Evolutionary conservation across 2,888 invertebrate genomes (phyloP).

Genomic region (Listrodromus nycthemerus): DNA sequence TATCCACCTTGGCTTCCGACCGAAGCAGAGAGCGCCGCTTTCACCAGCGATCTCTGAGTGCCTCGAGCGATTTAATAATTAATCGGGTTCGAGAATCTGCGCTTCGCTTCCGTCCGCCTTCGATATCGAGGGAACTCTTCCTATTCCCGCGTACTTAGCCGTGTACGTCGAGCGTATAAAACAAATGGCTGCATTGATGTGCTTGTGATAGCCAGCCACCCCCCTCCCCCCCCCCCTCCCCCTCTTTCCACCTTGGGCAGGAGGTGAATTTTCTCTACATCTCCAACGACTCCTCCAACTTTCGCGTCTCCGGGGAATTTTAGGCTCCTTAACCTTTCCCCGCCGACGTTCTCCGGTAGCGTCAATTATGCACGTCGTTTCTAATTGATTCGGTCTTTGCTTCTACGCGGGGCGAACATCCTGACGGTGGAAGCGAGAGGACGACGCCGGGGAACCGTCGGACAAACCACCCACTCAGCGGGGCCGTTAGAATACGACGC

Average conservation of each 20-base stretch:
- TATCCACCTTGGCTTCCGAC: background rate
- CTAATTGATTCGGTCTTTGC: slow-evolving; percentile 79
- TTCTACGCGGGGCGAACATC: background rate
- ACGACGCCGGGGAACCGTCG: background rate
- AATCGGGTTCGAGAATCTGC: slow-evolving; percentile 80
- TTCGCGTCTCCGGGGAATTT: slow-evolving; percentile 79
- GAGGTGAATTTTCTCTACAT: background rate
- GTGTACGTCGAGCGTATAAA: slow-evolving; percentile 3
- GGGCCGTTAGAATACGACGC: slow-evolving; percentile 49
- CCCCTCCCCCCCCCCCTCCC: background rate
- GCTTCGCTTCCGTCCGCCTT: slow-evolving; percentile 77
- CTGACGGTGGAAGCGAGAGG: background rate
- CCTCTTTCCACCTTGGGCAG: slow-evolving; percentile 34
- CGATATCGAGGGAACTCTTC: slow-evolving; percentile 72
- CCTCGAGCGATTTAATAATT: slow-evolving; percentile 80
- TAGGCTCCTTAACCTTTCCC: slow-evolving; percentile 78
- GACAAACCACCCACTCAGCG: slow-evolving; percentile 23
- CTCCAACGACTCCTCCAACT: too few species aligned
- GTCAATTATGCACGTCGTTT: slow-evolving; percentile 80
- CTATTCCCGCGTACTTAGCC: background rate
- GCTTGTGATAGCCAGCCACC: slow-evolving; percentile 15
- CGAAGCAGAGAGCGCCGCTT: slow-evolving; percentile 40
- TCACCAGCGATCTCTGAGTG: slow-evolving; percentile 60
- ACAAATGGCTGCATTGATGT: slow-evolving; percentile 75
- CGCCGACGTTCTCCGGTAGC: slow-evolving; percentile 72